Conservation (phyloP, 64 coral and sea anemone genomes). For the Astreopora myriophthalma region DNA sequence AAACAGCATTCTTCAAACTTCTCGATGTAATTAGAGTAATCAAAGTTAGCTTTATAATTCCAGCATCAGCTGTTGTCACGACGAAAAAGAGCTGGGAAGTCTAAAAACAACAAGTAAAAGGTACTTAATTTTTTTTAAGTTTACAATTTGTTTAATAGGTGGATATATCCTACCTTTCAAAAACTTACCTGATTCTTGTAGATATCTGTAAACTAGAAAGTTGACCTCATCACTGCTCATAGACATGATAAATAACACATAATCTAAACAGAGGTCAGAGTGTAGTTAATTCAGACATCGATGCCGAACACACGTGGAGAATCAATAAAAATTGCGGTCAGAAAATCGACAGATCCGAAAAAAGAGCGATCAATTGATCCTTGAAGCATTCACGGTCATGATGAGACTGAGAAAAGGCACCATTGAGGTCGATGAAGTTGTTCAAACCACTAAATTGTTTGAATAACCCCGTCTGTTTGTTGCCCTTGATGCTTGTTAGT, state of each 20-base stretch:
- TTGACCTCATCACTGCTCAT: conserved; percentile 99
- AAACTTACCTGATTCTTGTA: conserved; percentile 96
- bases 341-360: background rate
- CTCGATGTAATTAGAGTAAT: no score
- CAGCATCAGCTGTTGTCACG: no score
- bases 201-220: conserved; percentile 99
- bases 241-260: conserved; percentile 97
- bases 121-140: no score
- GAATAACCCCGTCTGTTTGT: background rate
- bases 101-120: no score
- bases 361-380: conserved; percentile 1
- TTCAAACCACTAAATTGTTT: background rate
- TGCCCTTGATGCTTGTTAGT: conserved; percentile 27
- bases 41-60: no score
- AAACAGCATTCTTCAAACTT: no score
- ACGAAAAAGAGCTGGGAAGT: no score
- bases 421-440: background rate
- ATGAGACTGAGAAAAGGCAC: background rate
- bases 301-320: conserved; percentile 47
- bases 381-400: background rate
- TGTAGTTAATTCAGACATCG: conserved; percentile 37
- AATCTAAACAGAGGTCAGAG: conserved; percentile 38
- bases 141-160: background rate
- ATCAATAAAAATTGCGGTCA: conserved; percentile 31
- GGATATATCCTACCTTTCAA: background rate